Conservation (phyloP, 2,113 vertebrate genomes). For the Datnioides undecimradiatus region DNA sequence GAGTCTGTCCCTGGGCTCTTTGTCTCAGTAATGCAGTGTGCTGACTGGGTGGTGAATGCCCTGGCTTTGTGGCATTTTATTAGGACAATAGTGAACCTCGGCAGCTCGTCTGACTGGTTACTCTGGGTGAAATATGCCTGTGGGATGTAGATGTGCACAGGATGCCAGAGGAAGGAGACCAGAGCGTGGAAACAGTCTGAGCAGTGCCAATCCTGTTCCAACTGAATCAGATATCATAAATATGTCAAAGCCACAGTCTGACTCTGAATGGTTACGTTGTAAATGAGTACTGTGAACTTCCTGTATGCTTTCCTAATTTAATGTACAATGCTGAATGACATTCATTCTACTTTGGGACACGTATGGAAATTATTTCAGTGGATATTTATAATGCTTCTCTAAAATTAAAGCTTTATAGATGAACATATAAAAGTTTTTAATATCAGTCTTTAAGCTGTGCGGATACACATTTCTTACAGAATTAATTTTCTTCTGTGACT, state of each 20-base stretch:
- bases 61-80: constrained; percentile 56
- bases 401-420: constrained; percentile 27
- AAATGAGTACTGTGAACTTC: constrained; percentile 12
- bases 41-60: constrained; percentile 43
- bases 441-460: not conserved
- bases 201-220: constrained; percentile 16
- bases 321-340: constrained; percentile 18
- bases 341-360: not conserved
- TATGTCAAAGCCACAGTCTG: not conserved
- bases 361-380: not conserved
- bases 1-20: constrained; percentile 31
- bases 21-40: constrained; percentile 39
- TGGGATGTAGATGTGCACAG: constrained; percentile 12
- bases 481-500: not conserved
- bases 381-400: not conserved
- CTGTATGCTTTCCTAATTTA: constrained; percentile 13
- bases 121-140: constrained; percentile 61
- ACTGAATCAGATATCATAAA: constrained; percentile 20
- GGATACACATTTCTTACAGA: not conserved
- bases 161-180: constrained; percentile 30
- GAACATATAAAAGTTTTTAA: not conserved
- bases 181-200: constrained; percentile 44
- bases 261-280: not conserved
- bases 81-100: constrained; percentile 58
- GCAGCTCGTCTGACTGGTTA: constrained; percentile 56